Evolutionary conservation across 2,113 vertebrate genomes (phyloP), one percentile per base, ranked within the genome.

Genomic region (Ascaphus truei): DNA sequence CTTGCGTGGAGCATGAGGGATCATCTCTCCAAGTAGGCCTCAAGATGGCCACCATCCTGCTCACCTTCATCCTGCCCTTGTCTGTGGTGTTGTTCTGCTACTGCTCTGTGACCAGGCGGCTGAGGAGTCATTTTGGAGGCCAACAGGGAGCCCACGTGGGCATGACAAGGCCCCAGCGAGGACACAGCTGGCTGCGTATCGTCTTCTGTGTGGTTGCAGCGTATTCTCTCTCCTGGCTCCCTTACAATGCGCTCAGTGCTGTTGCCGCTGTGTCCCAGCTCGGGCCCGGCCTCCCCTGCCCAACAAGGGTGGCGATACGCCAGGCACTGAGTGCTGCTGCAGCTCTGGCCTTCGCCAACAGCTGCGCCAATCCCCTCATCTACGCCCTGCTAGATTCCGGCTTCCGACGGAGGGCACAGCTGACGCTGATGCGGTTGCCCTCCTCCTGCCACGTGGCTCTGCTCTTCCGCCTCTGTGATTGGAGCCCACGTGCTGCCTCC

Each of bases 141-240:
- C 72, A 63, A 3, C 31, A 82, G 86, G 72, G 81, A 3, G 16
- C 13, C 22, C 79, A 15, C 76, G 72, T 7, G 34, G 77, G 1
- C 39, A 78, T 6, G 5, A 4, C 3, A 6, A 61, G 30, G 16
- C 56, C 45, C 34, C 86, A 81, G 11, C 84, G 89, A 0, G 73
- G 82, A 13, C 82, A 79, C 6, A 89, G 88, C 57, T 92, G 93
- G 12, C 78, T 93, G 16, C 91, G 92, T 25, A 92, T 93, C 74
- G 89, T 96, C 65, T 68, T 91, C 51, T 86, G 82, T 64, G 90
- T 95, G 57, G 83, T 94, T 6, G 25, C 77, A 7, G 82, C 84
- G 27, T 96, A 95, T 45, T 74, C 93, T 74, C 83, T 89, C 60
- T 93, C 89, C 77, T 96, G 94, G 94, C 69, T 94, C n/a, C 94